phyloP scores from a whole-genome alignment of 2,888 invertebrate species.

The Belgica antarctica region DNA sequence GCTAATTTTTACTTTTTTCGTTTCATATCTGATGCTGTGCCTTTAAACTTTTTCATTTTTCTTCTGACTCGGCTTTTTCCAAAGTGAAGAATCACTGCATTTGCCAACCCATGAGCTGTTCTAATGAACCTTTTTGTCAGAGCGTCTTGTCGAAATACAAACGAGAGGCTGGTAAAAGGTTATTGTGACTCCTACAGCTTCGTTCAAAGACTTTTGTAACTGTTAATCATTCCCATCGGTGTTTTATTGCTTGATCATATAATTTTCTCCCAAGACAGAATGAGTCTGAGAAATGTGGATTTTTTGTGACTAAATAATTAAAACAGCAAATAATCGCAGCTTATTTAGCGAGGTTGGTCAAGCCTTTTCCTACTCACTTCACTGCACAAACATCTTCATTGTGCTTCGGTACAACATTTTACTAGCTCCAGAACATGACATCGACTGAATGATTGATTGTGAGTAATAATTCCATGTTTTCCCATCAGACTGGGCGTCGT shows the following conservation, averaged over 20 bases:
- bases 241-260: conserved; percentile 29
- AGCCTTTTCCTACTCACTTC: too few species aligned
- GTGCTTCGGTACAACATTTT: neutral
- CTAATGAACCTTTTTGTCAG: conserved; percentile 29
- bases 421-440: conserved; percentile 17
- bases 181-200: conserved; percentile 31
- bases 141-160: neutral
- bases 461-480: neutral
- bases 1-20: neutral
- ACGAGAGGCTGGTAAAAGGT: neutral
- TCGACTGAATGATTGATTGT: neutral
- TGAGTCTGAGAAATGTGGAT: neutral
- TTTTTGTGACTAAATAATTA: conserved; percentile 35
- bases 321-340: neutral
- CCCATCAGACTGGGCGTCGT: neutral
- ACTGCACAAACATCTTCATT: conserved; percentile 2
- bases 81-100: neutral
- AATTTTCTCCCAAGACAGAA: conserved; percentile 1
- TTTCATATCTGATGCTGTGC: conserved; percentile 3
- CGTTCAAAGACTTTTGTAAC: conserved; percentile 23
- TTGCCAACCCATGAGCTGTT: neutral
- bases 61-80: too few species aligned
- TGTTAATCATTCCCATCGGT: conserved; percentile 34
- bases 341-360: neutral
- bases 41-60: neutral